Base-by-base conservation (phyloP, 1,140 invertebrate genomes). In the Cataglyphis hispanica region DNA sequence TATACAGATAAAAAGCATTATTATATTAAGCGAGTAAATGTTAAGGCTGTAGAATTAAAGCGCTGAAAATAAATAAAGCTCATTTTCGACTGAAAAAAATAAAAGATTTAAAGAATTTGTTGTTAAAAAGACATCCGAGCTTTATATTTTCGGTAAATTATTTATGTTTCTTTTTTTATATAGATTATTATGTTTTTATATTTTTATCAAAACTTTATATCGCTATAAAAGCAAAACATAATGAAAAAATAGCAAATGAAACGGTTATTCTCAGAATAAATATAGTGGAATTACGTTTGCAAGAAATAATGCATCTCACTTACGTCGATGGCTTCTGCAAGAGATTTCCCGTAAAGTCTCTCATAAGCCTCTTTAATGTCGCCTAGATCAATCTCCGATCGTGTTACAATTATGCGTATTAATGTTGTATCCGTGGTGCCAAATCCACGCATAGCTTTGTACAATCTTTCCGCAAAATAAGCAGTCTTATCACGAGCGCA, bases 391-490 rank as follows among this genome's bases (percentile, higher is more conserved):
- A 98, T 97, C 96, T 99, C 98, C 87, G 97, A 98, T 83, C 98
- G 96, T 0, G 97, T 97, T 2, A 98, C 97, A 80, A 99, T 96
- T 61, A 99, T 96, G 85, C 98, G 96, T 86, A 99, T 98, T 69
- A 99, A 95, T 76, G 97, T 97, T 2, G 97, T 96, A 92, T 99
- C 98, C 87, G 97, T 97, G 0, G 98, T 99, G 74, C 98, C 98
- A 70, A 97, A 94, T 40, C 98, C 98, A 78, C 97, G 97, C 98
- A 99, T 99, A 2, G 98, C 97, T 91, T 98, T 97, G 93, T 99
- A 97, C 6, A 99, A 95, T 69, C 97, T 96, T 91, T 98, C 97
- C 5, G 98, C 98, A 95, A 99, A 99, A 95, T 98, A 99, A 40
- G 96, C 96, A 10, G 97, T 97, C 92, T 98, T 97, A 92, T 99